Evolutionary conservation across 2,888 invertebrate species (phyloP).

Genomic region (Cryptus armator): DNA sequence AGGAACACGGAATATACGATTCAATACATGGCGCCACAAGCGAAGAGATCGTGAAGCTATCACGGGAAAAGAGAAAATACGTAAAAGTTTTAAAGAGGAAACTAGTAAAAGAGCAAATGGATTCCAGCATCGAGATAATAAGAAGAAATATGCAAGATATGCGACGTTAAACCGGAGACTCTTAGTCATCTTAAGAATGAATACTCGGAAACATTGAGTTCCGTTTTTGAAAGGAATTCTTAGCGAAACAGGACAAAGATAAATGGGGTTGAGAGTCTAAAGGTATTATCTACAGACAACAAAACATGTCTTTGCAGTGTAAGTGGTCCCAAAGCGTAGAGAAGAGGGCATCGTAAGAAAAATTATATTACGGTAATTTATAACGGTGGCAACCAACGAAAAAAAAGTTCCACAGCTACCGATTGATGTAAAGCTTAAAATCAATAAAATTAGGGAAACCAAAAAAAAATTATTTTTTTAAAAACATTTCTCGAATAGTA

Average conservation of each 20-base stretch:
- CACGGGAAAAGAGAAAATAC: not conserved
- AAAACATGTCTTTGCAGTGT: not conserved
- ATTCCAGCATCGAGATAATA: not conserved
- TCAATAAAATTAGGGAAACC: no score
- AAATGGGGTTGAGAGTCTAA: not conserved
- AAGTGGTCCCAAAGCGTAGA: no score
- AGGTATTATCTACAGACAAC: not conserved
- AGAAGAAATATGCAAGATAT: slow-evolving; percentile 5
- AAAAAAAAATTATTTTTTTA: no score
- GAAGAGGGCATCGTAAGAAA: no score
- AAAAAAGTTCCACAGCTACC: no score
- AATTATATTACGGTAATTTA: no score
- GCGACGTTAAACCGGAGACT: not conserved
- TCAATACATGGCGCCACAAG: not conserved
- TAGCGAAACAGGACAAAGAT: not conserved
- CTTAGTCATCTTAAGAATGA: not conserved
- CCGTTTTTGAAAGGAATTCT: not conserved
- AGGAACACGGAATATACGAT: not conserved
- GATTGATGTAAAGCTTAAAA: no score
- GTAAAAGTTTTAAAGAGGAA: not conserved
- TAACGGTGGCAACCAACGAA: no score
- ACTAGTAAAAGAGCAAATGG: not conserved
- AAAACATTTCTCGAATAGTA: no score
- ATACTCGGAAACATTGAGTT: not conserved
- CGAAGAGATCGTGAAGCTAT: not conserved